Base-by-base conservation (phyloP, 2,888 invertebrate genomes). In the Zygogramma bicolorata region DNA sequence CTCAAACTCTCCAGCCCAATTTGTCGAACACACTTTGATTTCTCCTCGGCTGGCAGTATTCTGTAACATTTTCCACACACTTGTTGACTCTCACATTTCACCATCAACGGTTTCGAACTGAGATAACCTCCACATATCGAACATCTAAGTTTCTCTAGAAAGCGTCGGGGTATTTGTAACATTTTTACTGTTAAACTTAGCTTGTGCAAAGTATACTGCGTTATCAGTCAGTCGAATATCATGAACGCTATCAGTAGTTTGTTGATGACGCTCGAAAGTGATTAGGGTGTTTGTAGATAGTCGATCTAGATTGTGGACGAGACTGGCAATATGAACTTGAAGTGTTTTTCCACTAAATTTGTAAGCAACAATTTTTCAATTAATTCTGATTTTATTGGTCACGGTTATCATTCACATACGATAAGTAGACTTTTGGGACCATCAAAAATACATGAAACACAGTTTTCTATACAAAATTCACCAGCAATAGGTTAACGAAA, bases 41-140 rank as follows among this genome's bases (percentile, higher is more conserved):
- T 81, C 60, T 82, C 81, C 4, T 79, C 75, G 2, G 73, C 59
- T 3, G 83, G 82, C 60, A 84, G 70, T n/a, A 83, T 79, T 66
- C 77, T 81, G 70, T 78, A 84, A 70, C 84, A 84, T 74, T 82
- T 82, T 20, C 81, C 83, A 61, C 84, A 84, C 63, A 84, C 75
- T 77, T 84, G 84, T 40, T 77, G 71, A 34, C 71, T 70, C 8
- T 79, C 73, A 20, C 74, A 67, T 59, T 76, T 79, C 3, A 81
- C 71, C 60, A 81, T 76, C 3, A 83, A 70, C 0, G 84, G 84
- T 31, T 77, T 77, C 13, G 70, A 71, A 68, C 79, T 82, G 29
- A 84, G 76, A 73, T 83, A 84, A 29, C 82, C 80, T 6, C 72
- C 79, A 62, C 84, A 84, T 13, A 79, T 68, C 10, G 76, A 68